Percentiles rank a stretch among this genome's conserved stretches.
These are phyloP conservation scores for Tachina lurida DNA, from an alignment of 2,888 invertebrate species.

Conservation along the genomic window DNA sequence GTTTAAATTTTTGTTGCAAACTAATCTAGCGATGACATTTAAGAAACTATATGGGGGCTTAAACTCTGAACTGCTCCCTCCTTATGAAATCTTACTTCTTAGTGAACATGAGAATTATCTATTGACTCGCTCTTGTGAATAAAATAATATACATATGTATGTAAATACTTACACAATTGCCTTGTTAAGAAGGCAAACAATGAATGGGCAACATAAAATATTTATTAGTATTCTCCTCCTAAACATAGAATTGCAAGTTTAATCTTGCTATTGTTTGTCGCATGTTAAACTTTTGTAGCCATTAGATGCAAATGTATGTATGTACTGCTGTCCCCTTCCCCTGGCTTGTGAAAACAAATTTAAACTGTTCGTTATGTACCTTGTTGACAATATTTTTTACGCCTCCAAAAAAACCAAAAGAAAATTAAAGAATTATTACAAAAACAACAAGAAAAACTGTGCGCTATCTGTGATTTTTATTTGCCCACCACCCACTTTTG, in stretches of 20 bases:
- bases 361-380: constrained; percentile 21
- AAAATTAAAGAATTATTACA: constrained; percentile 8
- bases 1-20: no score
- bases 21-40: no score
- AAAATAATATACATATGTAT: no score
- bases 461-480: constrained; percentile 12
- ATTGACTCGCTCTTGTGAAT: no score
- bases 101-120: no score
- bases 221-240: not conserved
- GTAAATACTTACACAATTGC: not conserved
- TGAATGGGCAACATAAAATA: not conserved
- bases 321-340: not conserved
- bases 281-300: not conserved
- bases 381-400: constrained; percentile 48
- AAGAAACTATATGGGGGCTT: no score
- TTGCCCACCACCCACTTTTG: not conserved
- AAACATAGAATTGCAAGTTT: constrained; percentile 1
- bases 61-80: no score
- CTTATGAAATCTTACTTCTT: no score
- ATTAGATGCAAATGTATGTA: not conserved
- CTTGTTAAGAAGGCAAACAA: not conserved
- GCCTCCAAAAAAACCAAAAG: not conserved
- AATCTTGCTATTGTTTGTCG: not conserved
- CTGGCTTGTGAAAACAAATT: constrained; percentile 4
- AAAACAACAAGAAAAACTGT: constrained; percentile 4